These are phyloP conservation scores for Lanistes nyassanus DNA, from an alignment of 1,140 invertebrate genomes.

Conservation along the genomic window DNA sequence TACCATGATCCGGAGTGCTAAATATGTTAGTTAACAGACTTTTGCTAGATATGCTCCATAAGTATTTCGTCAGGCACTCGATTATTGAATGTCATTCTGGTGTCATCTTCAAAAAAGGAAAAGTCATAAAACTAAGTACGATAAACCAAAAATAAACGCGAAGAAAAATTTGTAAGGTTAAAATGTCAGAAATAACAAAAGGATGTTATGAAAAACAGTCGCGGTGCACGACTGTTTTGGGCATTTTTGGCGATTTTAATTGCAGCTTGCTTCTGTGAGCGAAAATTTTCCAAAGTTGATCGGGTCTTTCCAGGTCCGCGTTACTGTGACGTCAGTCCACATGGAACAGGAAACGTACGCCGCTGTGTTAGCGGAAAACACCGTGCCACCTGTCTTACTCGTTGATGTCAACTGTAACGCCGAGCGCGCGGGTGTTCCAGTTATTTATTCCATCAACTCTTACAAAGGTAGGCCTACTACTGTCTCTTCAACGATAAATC, in stretches of 20 bases:
- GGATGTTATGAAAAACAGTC: no score
- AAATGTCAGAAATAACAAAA: no score
- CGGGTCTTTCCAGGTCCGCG: constrained; percentile 8
- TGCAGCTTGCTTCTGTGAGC: background rate
- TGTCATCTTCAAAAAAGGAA: no score
- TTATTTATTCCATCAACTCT: constrained; percentile 11
- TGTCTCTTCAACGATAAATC: no score
- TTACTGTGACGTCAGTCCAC: constrained; percentile 4
- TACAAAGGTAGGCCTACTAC: constrained; percentile 11
- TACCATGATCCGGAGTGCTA: no score
- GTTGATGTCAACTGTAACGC: constrained; percentile 38
- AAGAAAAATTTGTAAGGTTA: background rate
- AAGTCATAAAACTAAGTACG: no score
- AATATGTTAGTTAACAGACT: no score
- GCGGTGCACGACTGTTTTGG: background rate
- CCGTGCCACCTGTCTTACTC: constrained; percentile 20
- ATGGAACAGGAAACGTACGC: constrained; percentile 24
- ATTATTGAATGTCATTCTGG: no score
- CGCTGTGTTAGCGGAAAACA: constrained; percentile 20
- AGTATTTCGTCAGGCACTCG: no score
- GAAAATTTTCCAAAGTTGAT: background rate
- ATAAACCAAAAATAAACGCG: no score
- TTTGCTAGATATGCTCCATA: no score
- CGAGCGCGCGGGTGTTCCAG: constrained; percentile 20
- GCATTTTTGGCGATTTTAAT: background rate